Evolutionary conservation across 2,888 invertebrate genomes (phyloP).

Genomic region (Lissonota sp.): DNA sequence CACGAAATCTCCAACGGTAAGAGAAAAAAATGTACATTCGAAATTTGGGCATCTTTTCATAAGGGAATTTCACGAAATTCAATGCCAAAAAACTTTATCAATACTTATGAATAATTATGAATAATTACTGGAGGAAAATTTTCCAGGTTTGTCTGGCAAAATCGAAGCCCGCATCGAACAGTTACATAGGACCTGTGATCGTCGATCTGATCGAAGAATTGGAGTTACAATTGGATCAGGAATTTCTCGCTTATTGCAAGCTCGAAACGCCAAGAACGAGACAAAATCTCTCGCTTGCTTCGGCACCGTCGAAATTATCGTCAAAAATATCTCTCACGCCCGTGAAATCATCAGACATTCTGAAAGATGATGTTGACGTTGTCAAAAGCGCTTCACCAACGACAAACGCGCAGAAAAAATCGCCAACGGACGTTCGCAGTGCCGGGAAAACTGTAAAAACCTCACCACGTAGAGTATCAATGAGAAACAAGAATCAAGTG

Average conservation of each 20-base stretch:
- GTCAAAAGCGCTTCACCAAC: conserved; percentile 60
- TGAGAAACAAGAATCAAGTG: conserved; percentile 39
- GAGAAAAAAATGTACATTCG: not conserved
- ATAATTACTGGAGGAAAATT: conserved; percentile 45
- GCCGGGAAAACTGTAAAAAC: conserved; percentile 19
- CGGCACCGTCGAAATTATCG: conserved; percentile 67
- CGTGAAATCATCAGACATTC: conserved; percentile 37
- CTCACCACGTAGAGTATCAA: conserved; percentile 43
- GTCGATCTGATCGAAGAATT: conserved; percentile 89
- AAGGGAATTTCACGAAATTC: too few relatives aligned
- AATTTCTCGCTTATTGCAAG: conserved; percentile 77
- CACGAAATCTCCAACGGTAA: conserved; percentile 74
- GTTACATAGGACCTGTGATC: conserved; percentile 88
- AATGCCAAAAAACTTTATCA: too few relatives aligned
- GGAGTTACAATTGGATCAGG: conserved; percentile 84
- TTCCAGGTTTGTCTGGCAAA: conserved; percentile 75
- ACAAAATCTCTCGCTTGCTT: conserved; percentile 66
- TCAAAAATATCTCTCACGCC: conserved; percentile 57
- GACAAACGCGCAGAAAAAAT: conserved; percentile 62
- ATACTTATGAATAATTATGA: conserved; percentile 13
- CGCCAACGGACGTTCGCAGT: conserved; percentile 24
- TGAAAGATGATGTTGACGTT: conserved; percentile 21
- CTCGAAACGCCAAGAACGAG: conserved; percentile 71
- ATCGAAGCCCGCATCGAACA: conserved; percentile 74
- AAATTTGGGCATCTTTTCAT: too few relatives aligned